Conservation (phyloP, 2,888 invertebrate species). For the Tridacna crocea region DNA sequence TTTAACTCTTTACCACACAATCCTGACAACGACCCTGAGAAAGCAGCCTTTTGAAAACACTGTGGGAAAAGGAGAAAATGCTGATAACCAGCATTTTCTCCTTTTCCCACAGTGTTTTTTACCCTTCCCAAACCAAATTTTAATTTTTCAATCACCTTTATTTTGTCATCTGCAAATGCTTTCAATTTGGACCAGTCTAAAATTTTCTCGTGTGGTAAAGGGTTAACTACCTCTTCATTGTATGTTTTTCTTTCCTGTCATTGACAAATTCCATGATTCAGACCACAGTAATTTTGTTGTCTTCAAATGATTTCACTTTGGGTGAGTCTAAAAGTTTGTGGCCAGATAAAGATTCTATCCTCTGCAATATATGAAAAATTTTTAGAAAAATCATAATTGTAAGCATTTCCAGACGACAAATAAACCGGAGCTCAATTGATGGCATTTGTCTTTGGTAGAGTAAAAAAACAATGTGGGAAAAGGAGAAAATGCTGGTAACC, state of each 20-base stretch:
- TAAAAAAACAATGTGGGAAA: slow-evolving; percentile 9
- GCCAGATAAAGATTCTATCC: no score
- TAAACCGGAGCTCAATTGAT: no score
- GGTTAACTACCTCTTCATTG: background rate
- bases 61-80: slow-evolving; percentile 5
- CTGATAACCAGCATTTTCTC: slow-evolving; percentile 5
- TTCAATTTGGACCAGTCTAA: background rate
- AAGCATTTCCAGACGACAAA: no score
- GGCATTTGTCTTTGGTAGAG: no score
- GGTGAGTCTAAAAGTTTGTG: no score
- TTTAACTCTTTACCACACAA: background rate
- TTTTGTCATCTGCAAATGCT: background rate
- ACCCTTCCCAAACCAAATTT: background rate
- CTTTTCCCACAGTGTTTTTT: background rate
- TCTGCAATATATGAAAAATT: no score
- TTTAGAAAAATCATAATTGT: no score
- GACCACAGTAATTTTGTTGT: no score
- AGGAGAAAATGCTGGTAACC: background rate
- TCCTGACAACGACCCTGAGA: background rate
- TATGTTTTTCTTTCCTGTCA: no score
- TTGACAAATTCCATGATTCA: no score
- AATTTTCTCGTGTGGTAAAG: background rate
- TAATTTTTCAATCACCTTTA: background rate
- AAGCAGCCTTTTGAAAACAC: background rate
- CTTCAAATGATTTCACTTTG: no score